A percentile compares a stretch with the other conserved stretches of the same genome.
Conservation (phyloP, 2,888 invertebrate genomes). For the Cosmia pyralina region DNA sequence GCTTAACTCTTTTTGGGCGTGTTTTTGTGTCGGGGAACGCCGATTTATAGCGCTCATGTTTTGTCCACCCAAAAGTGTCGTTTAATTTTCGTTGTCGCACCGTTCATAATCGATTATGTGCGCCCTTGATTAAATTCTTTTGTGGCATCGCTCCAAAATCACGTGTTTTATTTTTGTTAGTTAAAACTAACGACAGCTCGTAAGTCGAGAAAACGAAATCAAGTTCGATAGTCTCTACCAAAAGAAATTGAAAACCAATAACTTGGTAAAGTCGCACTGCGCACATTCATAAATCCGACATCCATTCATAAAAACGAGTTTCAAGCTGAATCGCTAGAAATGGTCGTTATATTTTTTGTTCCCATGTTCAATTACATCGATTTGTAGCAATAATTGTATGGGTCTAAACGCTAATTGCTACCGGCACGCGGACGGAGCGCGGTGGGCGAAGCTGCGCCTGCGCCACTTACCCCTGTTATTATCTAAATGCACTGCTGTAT, state of each 20-base stretch:
- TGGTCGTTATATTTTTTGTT: conserved; percentile 59
- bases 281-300: conserved; percentile 26
- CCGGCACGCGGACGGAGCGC: conserved; percentile 73
- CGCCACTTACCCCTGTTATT: conserved; percentile 75
- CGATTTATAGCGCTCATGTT: conserved; percentile 86
- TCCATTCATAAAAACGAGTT: conserved; percentile 54
- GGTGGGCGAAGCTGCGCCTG: conserved; percentile 64
- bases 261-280: conserved; percentile 3
- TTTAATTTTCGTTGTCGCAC: conserved; percentile 86
- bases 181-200: conserved; percentile 13
- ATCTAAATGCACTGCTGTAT: conserved; percentile 74
- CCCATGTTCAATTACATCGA: conserved; percentile 66
- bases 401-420: conserved; percentile 82
- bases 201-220: not conserved
- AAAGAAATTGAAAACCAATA: not conserved
- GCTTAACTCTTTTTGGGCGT: conserved; percentile 89
- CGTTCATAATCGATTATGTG: conserved; percentile 86
- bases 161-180: conserved; percentile 20
- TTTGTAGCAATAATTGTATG: conserved; percentile 75
- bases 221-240: not conserved
- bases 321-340: conserved; percentile 46
- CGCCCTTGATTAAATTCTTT: conserved; percentile 78
- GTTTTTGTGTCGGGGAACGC: conserved; percentile 80
- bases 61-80: conserved; percentile 86
- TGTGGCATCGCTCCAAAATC: conserved; percentile 26